Evolutionary conservation across 2,797 vertebrate species (phyloP).

Genomic region (Protosalanx chinensis): DNA sequence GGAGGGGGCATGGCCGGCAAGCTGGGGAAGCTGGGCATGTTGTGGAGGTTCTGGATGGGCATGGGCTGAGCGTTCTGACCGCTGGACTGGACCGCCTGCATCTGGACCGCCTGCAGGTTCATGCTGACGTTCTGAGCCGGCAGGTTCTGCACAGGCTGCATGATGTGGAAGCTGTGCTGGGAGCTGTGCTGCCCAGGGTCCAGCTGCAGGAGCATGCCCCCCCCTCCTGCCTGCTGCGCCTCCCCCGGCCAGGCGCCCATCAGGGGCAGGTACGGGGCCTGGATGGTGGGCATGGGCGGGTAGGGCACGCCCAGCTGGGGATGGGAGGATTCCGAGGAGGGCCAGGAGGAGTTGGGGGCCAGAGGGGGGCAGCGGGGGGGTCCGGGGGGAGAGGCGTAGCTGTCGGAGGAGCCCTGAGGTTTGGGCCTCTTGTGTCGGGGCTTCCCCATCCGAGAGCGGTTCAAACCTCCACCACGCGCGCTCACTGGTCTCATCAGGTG

Average conservation of each 20-base stretch:
- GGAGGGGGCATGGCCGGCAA: constrained; percentile 47
- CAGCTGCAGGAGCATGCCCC: constrained; percentile 49
- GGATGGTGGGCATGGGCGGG: constrained; percentile 58
- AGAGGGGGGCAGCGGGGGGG: constrained; percentile 33
- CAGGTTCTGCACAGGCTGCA: constrained; percentile 55
- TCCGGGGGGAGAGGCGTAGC: constrained; percentile 55
- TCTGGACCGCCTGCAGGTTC: constrained; percentile 32
- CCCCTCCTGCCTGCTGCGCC: constrained; percentile 35
- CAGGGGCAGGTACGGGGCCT: constrained; percentile 48
- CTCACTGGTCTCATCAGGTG: constrained; percentile 54
- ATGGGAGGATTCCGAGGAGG: constrained; percentile 66
- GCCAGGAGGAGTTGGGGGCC: constrained; percentile 61
- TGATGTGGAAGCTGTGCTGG: constrained; percentile 53
- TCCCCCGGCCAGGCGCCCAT: constrained; percentile 39
- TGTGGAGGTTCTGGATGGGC: constrained; percentile 53
- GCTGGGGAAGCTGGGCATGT: constrained; percentile 42
- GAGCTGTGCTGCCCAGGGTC: constrained; percentile 40
- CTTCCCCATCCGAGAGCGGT: constrained; percentile 69
- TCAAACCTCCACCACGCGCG: constrained; percentile 54
- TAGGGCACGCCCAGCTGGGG: constrained; percentile 50
- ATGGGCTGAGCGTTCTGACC: constrained; percentile 34
- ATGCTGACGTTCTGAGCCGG: constrained; percentile 15
- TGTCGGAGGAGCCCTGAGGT: constrained; percentile 65
- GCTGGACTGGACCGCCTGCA: constrained; percentile 51
- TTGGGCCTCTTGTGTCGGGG: constrained; percentile 76